Conservation (phyloP, 2,888 invertebrate species). For the Lepetodrilus schrolli region DNA sequence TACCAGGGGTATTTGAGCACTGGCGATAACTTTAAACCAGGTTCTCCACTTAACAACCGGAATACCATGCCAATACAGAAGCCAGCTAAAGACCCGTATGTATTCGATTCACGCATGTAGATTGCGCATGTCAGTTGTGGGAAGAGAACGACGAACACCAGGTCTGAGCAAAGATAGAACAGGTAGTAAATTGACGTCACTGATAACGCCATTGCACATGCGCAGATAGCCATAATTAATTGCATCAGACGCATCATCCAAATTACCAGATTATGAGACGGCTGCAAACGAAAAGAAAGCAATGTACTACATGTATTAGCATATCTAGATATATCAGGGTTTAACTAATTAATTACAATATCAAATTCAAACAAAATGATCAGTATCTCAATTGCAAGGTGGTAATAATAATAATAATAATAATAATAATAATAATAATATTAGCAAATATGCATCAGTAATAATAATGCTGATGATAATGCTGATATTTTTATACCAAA, state of each 20-base stretch:
- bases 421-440: no score
- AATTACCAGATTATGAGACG: slow-evolving; percentile 94
- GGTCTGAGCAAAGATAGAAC: slow-evolving; percentile 98
- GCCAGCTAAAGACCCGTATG: slow-evolving; percentile 89
- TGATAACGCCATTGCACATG: slow-evolving; percentile 93
- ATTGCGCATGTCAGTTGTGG: slow-evolving; percentile 98
- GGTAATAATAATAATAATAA: no score
- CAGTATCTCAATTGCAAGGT: no score
- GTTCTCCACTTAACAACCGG: slow-evolving; percentile 38
- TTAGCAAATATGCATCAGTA: no score
- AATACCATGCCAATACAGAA: slow-evolving; percentile 57
- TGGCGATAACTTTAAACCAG: slow-evolving; percentile 40
- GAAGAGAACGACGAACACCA: slow-evolving; percentile 98
- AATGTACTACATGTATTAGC: no score
- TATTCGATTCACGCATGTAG: slow-evolving; percentile 95
- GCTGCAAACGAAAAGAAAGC: slow-evolving; percentile 77
- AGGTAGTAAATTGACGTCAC: slow-evolving; percentile 97
- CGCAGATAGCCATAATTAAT: slow-evolving; percentile 84
- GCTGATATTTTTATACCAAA: no score
- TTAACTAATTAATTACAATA: no score
- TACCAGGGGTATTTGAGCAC: slow-evolving; percentile 57
- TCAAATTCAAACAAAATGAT: no score
- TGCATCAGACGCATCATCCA: slow-evolving; percentile 89
- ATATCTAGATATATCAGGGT: no score
- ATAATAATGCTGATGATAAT: no score